phyloP scores from a whole-genome alignment of 2,888 invertebrate species.

The Amblyjoppa proteus region DNA sequence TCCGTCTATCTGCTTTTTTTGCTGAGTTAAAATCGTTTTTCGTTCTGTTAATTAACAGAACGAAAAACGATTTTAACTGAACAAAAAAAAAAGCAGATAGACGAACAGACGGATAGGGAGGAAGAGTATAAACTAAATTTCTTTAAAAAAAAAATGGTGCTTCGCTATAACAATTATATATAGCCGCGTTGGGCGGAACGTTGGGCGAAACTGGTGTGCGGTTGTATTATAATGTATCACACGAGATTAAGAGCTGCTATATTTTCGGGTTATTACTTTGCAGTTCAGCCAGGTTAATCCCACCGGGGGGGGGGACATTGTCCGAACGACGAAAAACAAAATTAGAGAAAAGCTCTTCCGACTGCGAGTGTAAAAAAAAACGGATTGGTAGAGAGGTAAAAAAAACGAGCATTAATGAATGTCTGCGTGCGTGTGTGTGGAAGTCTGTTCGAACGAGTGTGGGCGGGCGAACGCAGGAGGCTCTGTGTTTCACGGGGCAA shows the following conservation, averaged over 20 bases:
- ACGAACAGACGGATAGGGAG: too few species aligned
- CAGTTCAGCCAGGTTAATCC: conserved; percentile 6
- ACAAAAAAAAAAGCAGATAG: too few species aligned
- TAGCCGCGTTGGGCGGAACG: too few species aligned
- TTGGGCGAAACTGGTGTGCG: too few species aligned
- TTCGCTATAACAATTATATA: too few species aligned
- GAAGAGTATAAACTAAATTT: too few species aligned
- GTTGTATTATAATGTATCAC: too few species aligned
- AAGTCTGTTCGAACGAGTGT: not conserved
- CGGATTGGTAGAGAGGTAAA: not conserved
- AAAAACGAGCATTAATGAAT: conserved; percentile 22
- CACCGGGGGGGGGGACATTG: not conserved
- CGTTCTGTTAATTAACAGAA: too few species aligned
- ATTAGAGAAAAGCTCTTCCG: conserved; percentile 11
- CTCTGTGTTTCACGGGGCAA: conserved; percentile 38
- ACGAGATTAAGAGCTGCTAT: not conserved
- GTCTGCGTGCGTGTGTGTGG: not conserved
- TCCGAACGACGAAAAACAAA: conserved; percentile 25
- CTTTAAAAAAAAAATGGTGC: too few species aligned
- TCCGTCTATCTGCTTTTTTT: too few species aligned
- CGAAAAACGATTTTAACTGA: too few species aligned
- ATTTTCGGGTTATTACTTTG: conserved; percentile 6
- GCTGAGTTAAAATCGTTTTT: too few species aligned
- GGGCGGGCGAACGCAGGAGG: not conserved
- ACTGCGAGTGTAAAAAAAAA: conserved; percentile 11